Evolutionary conservation across 2,113 vertebrate genomes (phyloP).

Genomic region (Tetrax tetrax): DNA sequence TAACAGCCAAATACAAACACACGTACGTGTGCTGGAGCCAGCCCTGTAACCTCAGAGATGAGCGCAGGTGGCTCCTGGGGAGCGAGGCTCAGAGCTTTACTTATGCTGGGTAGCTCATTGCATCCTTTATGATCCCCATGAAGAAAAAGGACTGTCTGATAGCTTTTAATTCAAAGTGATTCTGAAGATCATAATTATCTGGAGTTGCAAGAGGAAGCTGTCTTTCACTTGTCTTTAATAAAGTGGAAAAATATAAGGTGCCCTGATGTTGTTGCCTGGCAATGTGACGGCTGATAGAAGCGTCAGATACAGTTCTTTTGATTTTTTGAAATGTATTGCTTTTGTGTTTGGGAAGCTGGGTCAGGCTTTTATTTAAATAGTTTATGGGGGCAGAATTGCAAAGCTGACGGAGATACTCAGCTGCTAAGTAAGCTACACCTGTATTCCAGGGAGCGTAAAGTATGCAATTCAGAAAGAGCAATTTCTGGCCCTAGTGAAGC

Average conservation of each 20-base stretch:
- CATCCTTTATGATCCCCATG: neutral
- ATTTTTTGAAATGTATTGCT: neutral
- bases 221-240: neutral
- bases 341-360: neutral
- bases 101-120: neutral
- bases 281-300: neutral
- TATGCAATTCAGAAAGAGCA: neutral
- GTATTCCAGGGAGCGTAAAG: neutral
- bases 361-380: neutral
- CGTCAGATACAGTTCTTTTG: neutral
- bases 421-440: neutral
- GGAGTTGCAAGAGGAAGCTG: neutral
- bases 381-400: neutral
- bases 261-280: neutral
- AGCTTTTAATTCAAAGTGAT: neutral
- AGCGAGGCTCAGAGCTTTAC: neutral
- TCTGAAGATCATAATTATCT: neutral
- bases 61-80: neutral
- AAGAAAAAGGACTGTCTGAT: neutral
- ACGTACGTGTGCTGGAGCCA: fast-evolving
- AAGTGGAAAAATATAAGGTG: neutral
- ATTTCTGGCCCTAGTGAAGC: neutral
- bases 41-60: neutral
- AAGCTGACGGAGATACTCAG: neutral
- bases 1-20: neutral